Evolutionary conservation across 2,888 invertebrate species (phyloP).

Genomic region (Cecidostiba fungosa): DNA sequence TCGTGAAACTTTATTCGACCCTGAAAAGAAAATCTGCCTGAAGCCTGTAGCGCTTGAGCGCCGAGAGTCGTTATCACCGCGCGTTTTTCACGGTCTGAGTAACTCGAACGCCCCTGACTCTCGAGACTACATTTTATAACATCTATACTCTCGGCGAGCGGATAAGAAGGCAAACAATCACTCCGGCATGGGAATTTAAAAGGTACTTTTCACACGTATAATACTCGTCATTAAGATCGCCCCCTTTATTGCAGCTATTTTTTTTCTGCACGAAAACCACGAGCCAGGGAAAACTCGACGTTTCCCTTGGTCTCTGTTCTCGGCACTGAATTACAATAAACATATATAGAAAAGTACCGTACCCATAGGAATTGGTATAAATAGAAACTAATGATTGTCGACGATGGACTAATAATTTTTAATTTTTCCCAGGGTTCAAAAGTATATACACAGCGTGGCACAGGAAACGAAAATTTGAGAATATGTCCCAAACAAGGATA

Average conservation of each 20-base stretch:
- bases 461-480: slow-evolving; percentile 38
- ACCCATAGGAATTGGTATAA: background rate
- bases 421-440: background rate
- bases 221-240: slow-evolving; percentile 13
- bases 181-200: slow-evolving; percentile 53
- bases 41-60: slow-evolving; percentile 8
- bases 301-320: slow-evolving; percentile 23
- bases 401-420: background rate
- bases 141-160: background rate
- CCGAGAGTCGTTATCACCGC: slow-evolving; percentile 26
- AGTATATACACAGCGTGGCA: background rate
- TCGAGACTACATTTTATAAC: background rate
- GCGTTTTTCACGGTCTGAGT: slow-evolving; percentile 50
- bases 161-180: slow-evolving; percentile 57
- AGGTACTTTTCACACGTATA: slow-evolving; percentile 54
- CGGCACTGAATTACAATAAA: background rate
- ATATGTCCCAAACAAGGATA: background rate
- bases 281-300: background rate
- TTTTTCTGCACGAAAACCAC: slow-evolving; percentile 26
- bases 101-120: slow-evolving; percentile 40
- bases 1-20: slow-evolving; percentile 37
- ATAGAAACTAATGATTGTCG: background rate
- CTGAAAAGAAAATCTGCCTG: slow-evolving; percentile 23
- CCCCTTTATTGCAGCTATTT: background rate
- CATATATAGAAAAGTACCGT: background rate